A percentile compares a stretch with the other conserved stretches of the same genome.
These are phyloP conservation scores for Artibeus lituratus DNA, from an alignment of 2,797 vertebrate species.

Conservation along the genomic window DNA sequence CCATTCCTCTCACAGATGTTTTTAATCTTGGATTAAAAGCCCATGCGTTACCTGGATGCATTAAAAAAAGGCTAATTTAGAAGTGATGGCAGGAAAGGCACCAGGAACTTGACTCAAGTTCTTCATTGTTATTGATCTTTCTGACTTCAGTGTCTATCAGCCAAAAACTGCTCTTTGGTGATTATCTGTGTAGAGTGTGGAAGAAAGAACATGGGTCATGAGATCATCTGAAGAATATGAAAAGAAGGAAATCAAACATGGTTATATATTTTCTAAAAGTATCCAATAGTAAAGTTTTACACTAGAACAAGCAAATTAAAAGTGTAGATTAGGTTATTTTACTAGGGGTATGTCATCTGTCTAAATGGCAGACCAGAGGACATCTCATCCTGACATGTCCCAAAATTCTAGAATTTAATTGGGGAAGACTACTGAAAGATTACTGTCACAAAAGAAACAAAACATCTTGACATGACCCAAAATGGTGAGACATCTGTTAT, in stretches of 20 bases:
- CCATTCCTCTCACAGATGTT: constrained; percentile 60
- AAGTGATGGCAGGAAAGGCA: constrained; percentile 36
- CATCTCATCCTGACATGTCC: background rate
- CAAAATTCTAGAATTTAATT: background rate
- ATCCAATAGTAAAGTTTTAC: background rate
- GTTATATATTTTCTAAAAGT: background rate
- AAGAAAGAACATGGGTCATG: background rate
- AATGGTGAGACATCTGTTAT: background rate
- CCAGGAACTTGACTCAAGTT: constrained; percentile 8
- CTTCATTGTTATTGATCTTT: background rate
- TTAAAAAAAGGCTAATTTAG: constrained; percentile 14
- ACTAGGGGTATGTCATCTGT: background rate
- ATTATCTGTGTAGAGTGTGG: background rate
- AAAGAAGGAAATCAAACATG: background rate
- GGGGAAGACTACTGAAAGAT: background rate
- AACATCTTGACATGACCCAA: background rate
- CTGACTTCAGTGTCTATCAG: background rate
- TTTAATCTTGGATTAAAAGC: constrained; percentile 54
- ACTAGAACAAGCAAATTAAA: background rate
- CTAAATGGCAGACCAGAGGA: background rate
- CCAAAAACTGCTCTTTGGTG: background rate
- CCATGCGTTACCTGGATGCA: constrained; percentile 43
- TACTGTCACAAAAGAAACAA: background rate
- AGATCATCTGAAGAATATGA: background rate
- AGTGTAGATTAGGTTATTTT: background rate